Base-by-base conservation (phyloP, 2,888 invertebrate genomes). In the Cinara cedri region DNA sequence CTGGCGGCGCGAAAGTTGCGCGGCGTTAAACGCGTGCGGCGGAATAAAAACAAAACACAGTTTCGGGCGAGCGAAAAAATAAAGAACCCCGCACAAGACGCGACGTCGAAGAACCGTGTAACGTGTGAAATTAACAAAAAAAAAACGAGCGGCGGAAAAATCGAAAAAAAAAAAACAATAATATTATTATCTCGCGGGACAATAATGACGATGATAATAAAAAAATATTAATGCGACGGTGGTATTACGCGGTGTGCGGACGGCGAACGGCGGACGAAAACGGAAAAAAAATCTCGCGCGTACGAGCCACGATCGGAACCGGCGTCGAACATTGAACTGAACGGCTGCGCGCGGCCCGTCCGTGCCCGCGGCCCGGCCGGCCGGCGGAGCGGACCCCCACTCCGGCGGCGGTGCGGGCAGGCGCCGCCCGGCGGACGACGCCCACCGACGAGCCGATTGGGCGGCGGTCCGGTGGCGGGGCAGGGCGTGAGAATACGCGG, bases 281-380 rank as follows among this genome's bases (percentile, higher is more conserved):
- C 60, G 55, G 21, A 1, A 13, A 49, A 26, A 26, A 34, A 63
- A 72, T 21, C 24, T 70, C 62, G 11, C 72, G n/a, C 46, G 19
- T 16, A 10, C 72, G 24, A 55, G n/a, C n/a, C 62, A 13, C 72
- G 63, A 72, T 46, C 66, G 49, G 16, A 16, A 81, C 66, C 72
- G 72, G 65, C 46, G 66, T 66, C 81, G 66, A 72, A 72, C 72
- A 14, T 66, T 57, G 72, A 72, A 72, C 66, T 74, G 63, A 57
- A 62, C 60, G 24, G 24, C 42, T 57, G 14, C 70, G 55, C 62
- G 72, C 26, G 72, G 60, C 16, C 26, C 65, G 80, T 57, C 65
- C 75, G 68, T 60, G 80, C 80, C 66, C 62, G n/a, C 42, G 46
- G 62, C 24, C 34, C 63, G 44, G 19, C 55, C 62, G 62, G 1